phyloP scores from a whole-genome alignment of 2,888 invertebrate species.

The Chrysomela aeneicollis region DNA sequence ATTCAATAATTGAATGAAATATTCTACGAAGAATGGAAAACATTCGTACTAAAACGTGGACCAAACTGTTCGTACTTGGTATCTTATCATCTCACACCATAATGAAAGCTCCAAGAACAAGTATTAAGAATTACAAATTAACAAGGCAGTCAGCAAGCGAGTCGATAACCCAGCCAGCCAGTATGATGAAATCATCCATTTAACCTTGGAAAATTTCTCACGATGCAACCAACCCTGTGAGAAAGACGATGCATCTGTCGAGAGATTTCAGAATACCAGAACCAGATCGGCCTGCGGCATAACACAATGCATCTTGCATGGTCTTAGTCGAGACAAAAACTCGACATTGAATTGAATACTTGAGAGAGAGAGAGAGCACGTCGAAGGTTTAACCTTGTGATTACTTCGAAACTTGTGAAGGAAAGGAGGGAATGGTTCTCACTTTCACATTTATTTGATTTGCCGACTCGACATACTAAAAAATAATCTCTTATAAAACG shows the following conservation, averaged over 20 bases:
- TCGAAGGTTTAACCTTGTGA: no score
- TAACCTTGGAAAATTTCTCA: conserved; percentile 43
- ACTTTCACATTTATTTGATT: no score
- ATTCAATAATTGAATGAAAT: no score
- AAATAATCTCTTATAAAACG: no score
- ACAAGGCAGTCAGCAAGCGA: conserved; percentile 18
- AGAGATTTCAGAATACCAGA: background rate
- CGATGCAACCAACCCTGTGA: conserved; percentile 30
- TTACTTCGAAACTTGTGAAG: no score
- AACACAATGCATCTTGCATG: background rate
- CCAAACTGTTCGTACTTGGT: no score
- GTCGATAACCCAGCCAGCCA: conserved; percentile 28
- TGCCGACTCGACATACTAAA: no score
- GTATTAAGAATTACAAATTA: background rate
- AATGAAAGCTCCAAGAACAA: no score
- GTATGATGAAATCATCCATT: conserved; percentile 28
- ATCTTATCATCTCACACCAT: no score
- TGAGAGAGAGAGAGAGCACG: background rate
- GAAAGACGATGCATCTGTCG: conserved; percentile 22
- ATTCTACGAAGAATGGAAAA: no score
- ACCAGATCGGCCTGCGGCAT: background rate
- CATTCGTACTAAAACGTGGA: no score
- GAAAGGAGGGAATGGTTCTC: no score
- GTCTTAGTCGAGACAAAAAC: conserved; percentile 13
- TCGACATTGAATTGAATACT: background rate